These are phyloP conservation scores for Aphyosemion australe DNA, from an alignment of 2,113 vertebrate species.

Conservation along the genomic window DNA sequence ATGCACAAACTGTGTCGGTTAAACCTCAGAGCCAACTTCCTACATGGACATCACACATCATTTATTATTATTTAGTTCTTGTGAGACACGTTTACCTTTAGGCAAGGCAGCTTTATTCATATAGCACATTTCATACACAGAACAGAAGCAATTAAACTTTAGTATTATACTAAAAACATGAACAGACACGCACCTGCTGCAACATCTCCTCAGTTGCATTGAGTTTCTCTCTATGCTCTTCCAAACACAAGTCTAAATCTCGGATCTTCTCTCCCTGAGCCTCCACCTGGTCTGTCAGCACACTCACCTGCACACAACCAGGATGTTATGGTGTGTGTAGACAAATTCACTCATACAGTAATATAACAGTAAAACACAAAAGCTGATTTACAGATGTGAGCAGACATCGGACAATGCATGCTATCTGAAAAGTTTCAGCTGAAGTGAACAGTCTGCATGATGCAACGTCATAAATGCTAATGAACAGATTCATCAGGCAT, in stretches of 20 bases:
- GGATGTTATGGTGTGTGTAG: not conserved
- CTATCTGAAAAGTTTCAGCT: no score
- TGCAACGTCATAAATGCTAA: not conserved
- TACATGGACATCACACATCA: not conserved
- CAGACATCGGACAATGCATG: not conserved
- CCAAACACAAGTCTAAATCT: constrained; percentile 93
- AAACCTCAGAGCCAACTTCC: not conserved
- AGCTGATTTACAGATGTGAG: not conserved
- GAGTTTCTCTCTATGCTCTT: constrained; percentile 95
- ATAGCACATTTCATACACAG: no score
- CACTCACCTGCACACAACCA: constrained; percentile 85
- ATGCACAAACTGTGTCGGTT: not conserved
- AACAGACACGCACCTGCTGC: constrained; percentile 86
- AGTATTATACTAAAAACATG: not conserved
- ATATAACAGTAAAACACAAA: no score
- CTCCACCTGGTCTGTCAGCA: constrained; percentile 97
- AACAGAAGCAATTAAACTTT: no score
- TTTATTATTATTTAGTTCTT: not conserved
- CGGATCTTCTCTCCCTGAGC: constrained; percentile 98
- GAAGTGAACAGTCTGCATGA: not conserved
- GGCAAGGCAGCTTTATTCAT: no score
- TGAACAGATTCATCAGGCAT: not conserved
- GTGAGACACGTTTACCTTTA: not conserved
- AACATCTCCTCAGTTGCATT: constrained; percentile 96
- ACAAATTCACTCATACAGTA: not conserved